Percentiles rank a stretch among this genome's conserved stretches.
Evolutionary conservation across 2,797 vertebrate genomes (phyloP).

Genomic region (Thalassophryne amazonica): DNA sequence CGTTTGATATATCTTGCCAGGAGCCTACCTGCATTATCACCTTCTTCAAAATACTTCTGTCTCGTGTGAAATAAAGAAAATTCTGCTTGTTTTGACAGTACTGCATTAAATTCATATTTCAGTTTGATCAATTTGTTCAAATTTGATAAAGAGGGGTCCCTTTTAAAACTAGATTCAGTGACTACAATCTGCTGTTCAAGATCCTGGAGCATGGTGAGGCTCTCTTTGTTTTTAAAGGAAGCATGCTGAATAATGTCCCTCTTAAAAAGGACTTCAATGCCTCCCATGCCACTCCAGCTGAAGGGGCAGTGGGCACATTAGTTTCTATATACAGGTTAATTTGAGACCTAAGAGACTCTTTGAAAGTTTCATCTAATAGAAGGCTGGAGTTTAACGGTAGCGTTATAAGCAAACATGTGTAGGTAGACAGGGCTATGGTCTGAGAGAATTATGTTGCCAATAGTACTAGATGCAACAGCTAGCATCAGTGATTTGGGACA

Average conservation of each 20-base stretch:
- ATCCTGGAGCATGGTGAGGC: neutral
- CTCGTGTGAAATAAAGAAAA: constrained; percentile 2
- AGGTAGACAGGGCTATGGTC: too few relatives aligned
- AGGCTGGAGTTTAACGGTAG: too few relatives aligned
- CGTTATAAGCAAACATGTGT: too few relatives aligned
- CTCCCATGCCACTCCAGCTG: neutral
- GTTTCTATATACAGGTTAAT: too few relatives aligned
- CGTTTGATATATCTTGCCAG: too few relatives aligned
- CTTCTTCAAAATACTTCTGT: constrained; percentile 12
- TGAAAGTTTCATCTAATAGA: too few relatives aligned
- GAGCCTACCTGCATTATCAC: too few relatives aligned
- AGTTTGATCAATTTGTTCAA: neutral
- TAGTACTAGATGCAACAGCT: too few relatives aligned
- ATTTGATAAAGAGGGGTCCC: neutral
- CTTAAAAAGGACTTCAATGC: neutral
- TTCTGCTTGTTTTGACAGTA: neutral
- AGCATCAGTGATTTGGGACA: too few relatives aligned
- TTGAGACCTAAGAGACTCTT: too few relatives aligned
- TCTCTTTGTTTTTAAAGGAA: neutral
- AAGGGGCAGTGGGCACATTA: neutral
- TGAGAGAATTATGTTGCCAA: neutral
- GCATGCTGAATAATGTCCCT: neutral
- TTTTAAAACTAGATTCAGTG: neutral
- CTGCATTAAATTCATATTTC: neutral
- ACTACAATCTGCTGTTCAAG: neutral